A percentile compares a stretch with the other conserved stretches of the same genome.
Evolutionary conservation across 1,140 invertebrate genomes (phyloP).

Genomic region (Drosophila tani): DNA sequence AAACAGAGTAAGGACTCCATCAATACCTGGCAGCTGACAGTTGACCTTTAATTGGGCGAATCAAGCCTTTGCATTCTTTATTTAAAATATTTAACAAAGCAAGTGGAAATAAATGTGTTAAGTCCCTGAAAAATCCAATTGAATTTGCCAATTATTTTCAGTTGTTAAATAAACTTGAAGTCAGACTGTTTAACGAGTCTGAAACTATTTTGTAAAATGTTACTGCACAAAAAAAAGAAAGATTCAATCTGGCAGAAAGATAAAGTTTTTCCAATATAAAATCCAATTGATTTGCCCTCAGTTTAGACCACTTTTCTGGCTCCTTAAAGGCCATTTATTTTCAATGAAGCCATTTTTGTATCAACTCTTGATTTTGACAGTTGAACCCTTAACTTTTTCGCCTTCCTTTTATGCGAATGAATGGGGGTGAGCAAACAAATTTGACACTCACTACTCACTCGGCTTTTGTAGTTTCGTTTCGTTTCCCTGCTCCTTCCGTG

Average conservation of each 20-base stretch:
- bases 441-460: conserved; percentile 41
- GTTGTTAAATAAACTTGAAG: neutral
- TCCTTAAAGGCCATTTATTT: conserved; percentile 14
- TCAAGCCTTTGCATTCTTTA: neutral
- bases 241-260: conserved; percentile 3
- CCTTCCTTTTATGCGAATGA: neutral
- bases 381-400: conserved; percentile 14
- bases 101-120: neutral
- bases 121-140: neutral
- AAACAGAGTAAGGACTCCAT: neutral
- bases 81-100: neutral
- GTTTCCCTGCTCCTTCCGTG: neutral
- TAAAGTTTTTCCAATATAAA: conserved; percentile 11
- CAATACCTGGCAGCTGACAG: conserved; percentile 5
- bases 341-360: conserved; percentile 18
- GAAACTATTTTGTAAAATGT: conserved; percentile 2
- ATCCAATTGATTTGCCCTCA: conserved; percentile 13
- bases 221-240: neutral
- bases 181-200: conserved; percentile 1
- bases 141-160: neutral
- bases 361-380: conserved; percentile 12
- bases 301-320: neutral
- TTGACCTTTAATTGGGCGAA: conserved; percentile 7
- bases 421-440: conserved; percentile 20
- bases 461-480: conserved; percentile 20